Base-by-base conservation (phyloP, 2,113 vertebrate species). In the Clarias macrocephalus region DNA sequence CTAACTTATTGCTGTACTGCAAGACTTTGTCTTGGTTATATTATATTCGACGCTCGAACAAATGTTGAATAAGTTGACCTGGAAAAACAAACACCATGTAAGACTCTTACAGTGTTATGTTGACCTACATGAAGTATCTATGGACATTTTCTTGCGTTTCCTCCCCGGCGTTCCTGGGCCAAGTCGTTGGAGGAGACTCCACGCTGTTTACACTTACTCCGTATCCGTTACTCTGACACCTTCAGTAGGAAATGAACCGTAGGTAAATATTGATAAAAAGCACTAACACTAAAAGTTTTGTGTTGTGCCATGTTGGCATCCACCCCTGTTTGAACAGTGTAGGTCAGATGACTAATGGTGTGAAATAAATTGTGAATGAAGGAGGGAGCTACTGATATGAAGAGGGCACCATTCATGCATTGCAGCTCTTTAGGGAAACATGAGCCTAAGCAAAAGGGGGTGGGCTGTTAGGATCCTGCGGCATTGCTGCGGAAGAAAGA, bases 351-450 rank as follows among this genome's bases (percentile, higher is more conserved):
- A 94, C 92, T 89, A 90, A 87, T 82, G 80, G 56, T 76, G 83
- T 88, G 48, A 92, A 91, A 94, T 92, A 93, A 87, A 93, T 94
- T 95, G 90, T 94, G 93, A 95, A 94, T 95, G 94, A 94, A 85
- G 30, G 59, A 89, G 79, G 57, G 62, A 88, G 85, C 85, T 83
- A 79, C 79, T 90, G 85, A 90, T 88, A 89, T 87, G 85, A 89
- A 90, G 88, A 82, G 85, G 73, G 28, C 28, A 91, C 90, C 92
- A 94, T 94, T 95, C 93, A 94, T 93, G 90, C 93, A 93, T 95
- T 94, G 92, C 90, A 88, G 89, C 79, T 86, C 92, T 85, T 88
- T 82, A 88, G 89, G 85, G 91, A 91, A 95, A 94, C 93, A 90
- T 92, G 91, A 95, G 86, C 90, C 80, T 52, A 30, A 80, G 89